Conservation (phyloP, 2,888 invertebrate species). For the Tipula unca region DNA sequence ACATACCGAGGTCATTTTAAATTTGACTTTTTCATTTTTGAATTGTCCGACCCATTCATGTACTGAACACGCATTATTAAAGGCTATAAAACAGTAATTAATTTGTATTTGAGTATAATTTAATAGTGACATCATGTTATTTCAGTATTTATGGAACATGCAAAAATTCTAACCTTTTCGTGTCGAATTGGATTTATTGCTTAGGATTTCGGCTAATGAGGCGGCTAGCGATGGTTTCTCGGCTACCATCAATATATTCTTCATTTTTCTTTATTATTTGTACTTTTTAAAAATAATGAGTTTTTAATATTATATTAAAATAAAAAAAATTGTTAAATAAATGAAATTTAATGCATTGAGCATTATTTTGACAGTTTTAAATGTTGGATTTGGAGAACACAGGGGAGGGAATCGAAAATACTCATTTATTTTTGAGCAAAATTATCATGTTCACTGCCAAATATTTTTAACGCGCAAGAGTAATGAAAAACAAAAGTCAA, state of each 20-base stretch:
- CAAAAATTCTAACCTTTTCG: conserved; percentile 56
- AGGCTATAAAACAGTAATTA: conserved; percentile 46
- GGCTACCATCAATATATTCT: conserved; percentile 91
- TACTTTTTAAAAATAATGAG: neutral
- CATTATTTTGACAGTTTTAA: neutral
- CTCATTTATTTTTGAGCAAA: neutral
- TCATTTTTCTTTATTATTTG: conserved; percentile 48
- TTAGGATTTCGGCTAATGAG: conserved; percentile 87
- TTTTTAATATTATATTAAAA: neutral
- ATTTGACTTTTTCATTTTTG: conserved; percentile 59
- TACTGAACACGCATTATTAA: conserved; percentile 83
- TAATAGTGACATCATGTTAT: neutral
- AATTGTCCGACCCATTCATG: conserved; percentile 91
- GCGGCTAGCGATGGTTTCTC: conserved; percentile 98
- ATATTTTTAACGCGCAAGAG: neutral
- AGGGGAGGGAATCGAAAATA: neutral
- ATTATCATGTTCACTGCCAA: neutral
- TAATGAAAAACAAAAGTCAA: no score
- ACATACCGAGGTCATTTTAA: conserved; percentile 97
- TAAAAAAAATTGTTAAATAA: neutral
- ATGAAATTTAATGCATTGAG: neutral
- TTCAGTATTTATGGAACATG: neutral
- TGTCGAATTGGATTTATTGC: conserved; percentile 68
- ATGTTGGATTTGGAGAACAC: neutral
- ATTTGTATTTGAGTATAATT: neutral